A percentile compares a stretch with the other conserved stretches of the same genome.
Evolutionary conservation across 2,888 invertebrate genomes (phyloP).

Genomic region (Heliconius cydno): DNA sequence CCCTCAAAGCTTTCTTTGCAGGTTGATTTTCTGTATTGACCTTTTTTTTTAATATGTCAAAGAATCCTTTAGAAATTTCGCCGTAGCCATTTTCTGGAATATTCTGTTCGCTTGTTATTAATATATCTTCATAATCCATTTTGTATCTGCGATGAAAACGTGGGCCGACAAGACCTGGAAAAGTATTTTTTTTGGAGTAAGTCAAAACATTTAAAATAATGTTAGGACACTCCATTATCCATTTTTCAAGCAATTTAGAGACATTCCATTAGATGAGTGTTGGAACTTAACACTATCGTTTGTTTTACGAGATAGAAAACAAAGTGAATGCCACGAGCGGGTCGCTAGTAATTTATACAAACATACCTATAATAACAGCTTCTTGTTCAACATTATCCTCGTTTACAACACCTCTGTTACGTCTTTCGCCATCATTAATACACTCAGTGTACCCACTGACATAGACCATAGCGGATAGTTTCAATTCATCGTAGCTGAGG

Average conservation of each 20-base stretch:
- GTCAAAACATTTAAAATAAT: too few relatives aligned
- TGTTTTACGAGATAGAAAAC: too few relatives aligned
- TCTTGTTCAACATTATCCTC: constrained; percentile 70
- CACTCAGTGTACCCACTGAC: constrained; percentile 84
- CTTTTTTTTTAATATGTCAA: constrained; percentile 13
- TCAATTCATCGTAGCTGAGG: constrained; percentile 86
- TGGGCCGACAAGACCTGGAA: constrained; percentile 77
- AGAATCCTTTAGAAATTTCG: constrained; percentile 61
- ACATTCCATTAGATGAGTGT: too few relatives aligned
- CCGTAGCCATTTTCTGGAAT: constrained; percentile 77
- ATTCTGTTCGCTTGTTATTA: constrained; percentile 82
- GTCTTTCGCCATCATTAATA: constrained; percentile 83
- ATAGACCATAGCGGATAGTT: constrained; percentile 83
- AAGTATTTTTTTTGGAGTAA: background rate
- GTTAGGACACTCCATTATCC: too few relatives aligned
- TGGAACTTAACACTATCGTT: too few relatives aligned
- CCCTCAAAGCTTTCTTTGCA: constrained; percentile 69
- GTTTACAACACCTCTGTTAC: constrained; percentile 74
- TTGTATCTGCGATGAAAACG: constrained; percentile 78
- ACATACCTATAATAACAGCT: constrained; percentile 73
- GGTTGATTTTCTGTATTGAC: constrained; percentile 61
- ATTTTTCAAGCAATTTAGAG: too few relatives aligned
- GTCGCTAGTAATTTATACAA: too few relatives aligned
- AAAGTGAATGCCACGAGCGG: too few relatives aligned
- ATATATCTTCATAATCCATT: constrained; percentile 86